Evolutionary conservation across 2,113 vertebrate genomes (phyloP), one percentile per base, ranked within the genome.

Genomic region (Rhinichthys klamathensis): DNA sequence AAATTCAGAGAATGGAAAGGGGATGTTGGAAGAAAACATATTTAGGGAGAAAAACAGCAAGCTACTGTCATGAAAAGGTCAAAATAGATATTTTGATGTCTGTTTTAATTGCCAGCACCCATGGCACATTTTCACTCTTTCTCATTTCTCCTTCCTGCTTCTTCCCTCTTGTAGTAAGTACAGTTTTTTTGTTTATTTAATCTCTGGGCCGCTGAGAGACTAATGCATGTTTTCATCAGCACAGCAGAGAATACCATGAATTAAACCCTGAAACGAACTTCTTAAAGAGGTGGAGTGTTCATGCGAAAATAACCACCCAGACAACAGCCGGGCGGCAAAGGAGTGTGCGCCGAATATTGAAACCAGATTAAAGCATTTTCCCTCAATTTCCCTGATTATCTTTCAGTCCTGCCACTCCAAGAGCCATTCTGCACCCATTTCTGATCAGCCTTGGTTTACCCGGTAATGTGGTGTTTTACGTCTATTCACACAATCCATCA

Each of bases 171-270:
- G 54, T 32, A 67, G 61, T 61, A 25, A 61, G 35, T 61, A 32
- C n/a, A 30, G 25, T 76, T 27, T 77, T 79, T 77, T 44, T n/a
- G 58, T 80, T 65, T 61, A 25, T 56, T 74, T 63, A 87, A 74
- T 90, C 89, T 88, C 86, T 86, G 88, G 86, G 87, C n/a, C 89
- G 77, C 46, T 89, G 87, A 89, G 84, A 88, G 78, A 87, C 87
- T 84, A 89, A 91, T 91, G 87, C 89, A 80, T 86, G 89, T 91
- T 91, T 93, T 91, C 88, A 88, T 87, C 90, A 87, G 89, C 86
- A 81, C 49, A 87, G 87, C 87, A 85, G 88, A 90, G 90, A 92
- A 92, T 89, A 87, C 87, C 85, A 87, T 88, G 85, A 87, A 91
- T 93, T 87, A 76, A 91, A 90, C 60, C 83, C 87, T 60, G 87